Conservation (phyloP, 1,140 invertebrate genomes). For the Metopolophium dirhodum region DNA sequence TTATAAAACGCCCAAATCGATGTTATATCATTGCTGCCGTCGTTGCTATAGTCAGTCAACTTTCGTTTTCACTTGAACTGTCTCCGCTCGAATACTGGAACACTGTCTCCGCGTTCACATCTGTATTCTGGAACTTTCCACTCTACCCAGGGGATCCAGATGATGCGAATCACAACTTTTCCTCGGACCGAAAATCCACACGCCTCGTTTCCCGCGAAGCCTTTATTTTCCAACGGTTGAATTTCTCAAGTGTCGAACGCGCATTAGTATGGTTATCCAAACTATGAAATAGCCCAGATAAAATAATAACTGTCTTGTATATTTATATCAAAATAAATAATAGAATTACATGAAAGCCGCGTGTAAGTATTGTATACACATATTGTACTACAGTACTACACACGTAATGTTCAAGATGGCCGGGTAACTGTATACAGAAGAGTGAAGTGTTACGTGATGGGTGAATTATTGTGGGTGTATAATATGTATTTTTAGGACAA, state of each 20-base stretch:
- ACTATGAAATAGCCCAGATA: background rate
- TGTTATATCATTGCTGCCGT: background rate
- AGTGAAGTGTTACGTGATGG: too few species aligned
- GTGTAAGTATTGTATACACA: too few species aligned
- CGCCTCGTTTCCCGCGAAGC: background rate
- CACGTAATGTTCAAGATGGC: too few species aligned
- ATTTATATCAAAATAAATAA: background rate
- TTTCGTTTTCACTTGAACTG: conserved; percentile 2
- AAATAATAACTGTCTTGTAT: background rate
- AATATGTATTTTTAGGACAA: too few species aligned
- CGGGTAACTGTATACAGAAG: too few species aligned
- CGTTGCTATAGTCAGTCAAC: background rate
- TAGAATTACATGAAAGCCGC: background rate
- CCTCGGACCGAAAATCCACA: background rate
- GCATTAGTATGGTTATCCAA: background rate
- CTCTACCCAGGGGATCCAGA: background rate
- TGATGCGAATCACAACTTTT: background rate
- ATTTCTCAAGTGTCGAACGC: background rate
- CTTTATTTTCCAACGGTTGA: background rate
- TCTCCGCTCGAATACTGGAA: background rate
- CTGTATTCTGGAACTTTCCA: background rate
- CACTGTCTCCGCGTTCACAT: background rate
- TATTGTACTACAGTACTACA: too few species aligned
- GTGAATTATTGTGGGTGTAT: too few species aligned
- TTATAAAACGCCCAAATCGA: background rate